Evolutionary conservation across 1,140 invertebrate genomes (phyloP), one percentile per base, ranked within the genome.

Genomic region (Arion vulgaris): DNA sequence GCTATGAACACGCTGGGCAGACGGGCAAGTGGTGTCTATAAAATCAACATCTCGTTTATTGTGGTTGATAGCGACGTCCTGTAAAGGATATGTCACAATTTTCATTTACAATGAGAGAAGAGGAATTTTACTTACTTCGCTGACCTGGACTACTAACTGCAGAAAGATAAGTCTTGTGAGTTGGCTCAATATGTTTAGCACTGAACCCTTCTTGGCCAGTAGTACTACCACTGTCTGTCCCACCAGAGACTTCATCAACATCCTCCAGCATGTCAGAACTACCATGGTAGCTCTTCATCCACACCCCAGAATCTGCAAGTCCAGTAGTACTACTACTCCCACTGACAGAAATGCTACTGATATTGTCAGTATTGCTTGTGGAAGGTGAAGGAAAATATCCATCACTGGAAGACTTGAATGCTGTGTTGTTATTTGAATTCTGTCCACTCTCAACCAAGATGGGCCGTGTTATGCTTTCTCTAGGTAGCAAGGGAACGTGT

Each of bases 91-190:
- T n/a, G n/a, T n/a, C n/a, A n/a, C n/a, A n/a, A n/a, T n/a, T n/a
- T n/a, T n/a, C n/a, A n/a, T n/a, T n/a, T n/a, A n/a, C n/a, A n/a
- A n/a, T n/a, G n/a, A n/a, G n/a, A n/a, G n/a, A n/a, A n/a, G n/a
- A n/a, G n/a, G n/a, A n/a, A n/a, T 71, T 34, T 13, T 68, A 85
- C 86, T 87, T 84, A 88, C 87, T 85, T 80, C 81, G 53, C 0
- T 77, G 51, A 53, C 57, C 5, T 62, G 88, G 84, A 28, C 84
- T 86, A 81, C 87, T 89, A 23, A 91, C 86, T 45, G 90, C 89
- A 39, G 87, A 86, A 26, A 89, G 80, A 83, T 89, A 91, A 13
- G 88, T 87, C 78, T 89, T 89, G 53, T 89, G 66, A 2, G 87
- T 84, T 17, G 88, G 88, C 66, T 82, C 41, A 38, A 73, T 76